phyloP scores from a whole-genome alignment of 2,797 vertebrate species.

The Phataginus tricuspis region DNA sequence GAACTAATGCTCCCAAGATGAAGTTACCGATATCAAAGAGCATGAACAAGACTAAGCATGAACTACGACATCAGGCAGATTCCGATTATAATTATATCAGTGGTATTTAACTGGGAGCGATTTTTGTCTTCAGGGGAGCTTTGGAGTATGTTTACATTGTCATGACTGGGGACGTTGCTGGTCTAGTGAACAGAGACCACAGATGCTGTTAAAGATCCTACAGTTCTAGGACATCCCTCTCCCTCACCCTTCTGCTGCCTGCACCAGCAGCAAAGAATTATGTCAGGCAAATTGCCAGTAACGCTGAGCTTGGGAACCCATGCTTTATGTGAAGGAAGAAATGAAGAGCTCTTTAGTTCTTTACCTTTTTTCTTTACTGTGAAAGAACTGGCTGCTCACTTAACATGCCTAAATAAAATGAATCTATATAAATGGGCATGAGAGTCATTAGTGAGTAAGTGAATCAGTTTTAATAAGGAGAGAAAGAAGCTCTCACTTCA shows the following conservation, averaged over 20 bases:
- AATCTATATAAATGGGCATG: neutral
- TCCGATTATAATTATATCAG: neutral
- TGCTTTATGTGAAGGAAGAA: neutral
- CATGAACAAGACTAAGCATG: neutral
- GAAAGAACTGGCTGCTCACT: neutral
- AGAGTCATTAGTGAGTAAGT: neutral
- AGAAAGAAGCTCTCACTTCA: neutral
- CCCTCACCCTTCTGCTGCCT: fast-evolving
- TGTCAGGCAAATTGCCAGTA: neutral
- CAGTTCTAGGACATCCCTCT: neutral
- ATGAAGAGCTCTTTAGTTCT: neutral
- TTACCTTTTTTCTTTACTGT: neutral
- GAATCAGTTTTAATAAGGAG: neutral
- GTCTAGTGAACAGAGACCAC: neutral
- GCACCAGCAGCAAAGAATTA: neutral
- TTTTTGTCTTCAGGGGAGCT: neutral
- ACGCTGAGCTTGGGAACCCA: neutral
- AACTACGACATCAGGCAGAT: neutral
- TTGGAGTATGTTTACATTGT: neutral
- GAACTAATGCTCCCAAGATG: neutral
- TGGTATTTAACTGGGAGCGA: neutral
- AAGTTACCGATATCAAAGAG: neutral
- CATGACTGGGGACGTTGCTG: neutral
- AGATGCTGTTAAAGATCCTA: neutral
- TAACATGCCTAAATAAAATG: neutral